Conservation (phyloP, 2,113 vertebrate genomes). For the Platycercus adscitus region DNA sequence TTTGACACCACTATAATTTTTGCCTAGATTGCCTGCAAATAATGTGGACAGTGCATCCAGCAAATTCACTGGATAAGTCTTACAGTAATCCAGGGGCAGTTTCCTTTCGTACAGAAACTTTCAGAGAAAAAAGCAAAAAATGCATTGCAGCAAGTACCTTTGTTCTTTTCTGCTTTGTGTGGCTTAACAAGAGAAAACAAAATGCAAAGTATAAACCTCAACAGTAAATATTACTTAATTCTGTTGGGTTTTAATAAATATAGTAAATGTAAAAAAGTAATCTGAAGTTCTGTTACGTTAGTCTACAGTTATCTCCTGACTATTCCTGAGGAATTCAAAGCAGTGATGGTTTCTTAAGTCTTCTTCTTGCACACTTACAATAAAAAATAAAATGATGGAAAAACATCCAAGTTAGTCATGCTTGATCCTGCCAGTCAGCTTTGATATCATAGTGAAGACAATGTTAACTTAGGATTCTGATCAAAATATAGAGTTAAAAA, state of each 20-base stretch:
- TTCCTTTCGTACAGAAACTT: neutral
- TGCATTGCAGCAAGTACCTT: neutral
- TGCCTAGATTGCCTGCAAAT: neutral
- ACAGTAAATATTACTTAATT: neutral
- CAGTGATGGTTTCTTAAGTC: neutral
- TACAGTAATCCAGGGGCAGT: neutral
- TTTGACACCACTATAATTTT: neutral
- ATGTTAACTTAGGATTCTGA: neutral
- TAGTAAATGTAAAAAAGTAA: neutral
- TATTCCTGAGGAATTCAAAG: neutral
- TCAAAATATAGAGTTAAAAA: neutral
- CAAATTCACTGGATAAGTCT: neutral
- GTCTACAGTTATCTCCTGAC: neutral
- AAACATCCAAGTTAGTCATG: neutral
- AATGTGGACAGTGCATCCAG: neutral
- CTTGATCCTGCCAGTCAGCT: neutral
- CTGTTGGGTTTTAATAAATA: neutral
- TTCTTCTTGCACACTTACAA: neutral
- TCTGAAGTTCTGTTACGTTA: neutral
- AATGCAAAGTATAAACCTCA: neutral
- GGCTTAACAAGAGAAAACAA: neutral
- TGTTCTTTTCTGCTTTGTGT: neutral
- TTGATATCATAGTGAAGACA: neutral
- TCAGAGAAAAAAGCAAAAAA: neutral
- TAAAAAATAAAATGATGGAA: neutral